Base-by-base conservation (phyloP, 2,113 vertebrate species). In the Hippocampus guttulatus region DNA sequence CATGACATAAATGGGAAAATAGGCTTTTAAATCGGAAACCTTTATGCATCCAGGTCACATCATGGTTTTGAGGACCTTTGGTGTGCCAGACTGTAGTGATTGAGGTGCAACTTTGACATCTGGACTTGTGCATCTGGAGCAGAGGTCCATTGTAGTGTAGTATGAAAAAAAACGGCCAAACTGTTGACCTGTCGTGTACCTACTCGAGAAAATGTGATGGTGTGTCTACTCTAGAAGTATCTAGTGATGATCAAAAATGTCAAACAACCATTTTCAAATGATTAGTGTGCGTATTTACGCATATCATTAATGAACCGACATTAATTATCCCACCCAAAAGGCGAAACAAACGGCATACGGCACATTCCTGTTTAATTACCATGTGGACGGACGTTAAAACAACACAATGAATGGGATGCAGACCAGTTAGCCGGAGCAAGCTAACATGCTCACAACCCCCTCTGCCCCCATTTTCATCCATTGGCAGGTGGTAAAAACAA, bases 361-460 rank as follows among this genome's bases (percentile, higher is more conserved):
- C 3, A 11, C 43, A 58, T 14, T 27, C 14, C 27, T 61, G 5
- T 25, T 25, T 27, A 25, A 43, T 64, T 27, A 6, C 33, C 14
- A 27, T 33, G 30, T 33, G 30, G 15, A 33, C 20, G 45, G 47
- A 68, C 33, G 20, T 9, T 64, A n/a, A 57, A 45, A 33, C 40
- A 27, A 65, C 40, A 65, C 41, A 25, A 15, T 20, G 16, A 21
- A 18, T n/a, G 60, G 1, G 73, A 75, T 49, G 77, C 40, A 21
- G 12, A 47, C 63, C 69, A 55, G 71, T 60, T 72, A 70, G 63
- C 75, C 8, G 49, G 25, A 9, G 65, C 70, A 49, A 43, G 79
- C 84, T 87, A 75, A 51, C 61, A 30, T 15, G 66, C 70, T 72
- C 73, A 68, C 74, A 54, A 64, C 55, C 3, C 66, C 12, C 3